These are phyloP conservation scores for Smithornis capensis DNA, from an alignment of 2,113 vertebrate species.

Conservation along the genomic window DNA sequence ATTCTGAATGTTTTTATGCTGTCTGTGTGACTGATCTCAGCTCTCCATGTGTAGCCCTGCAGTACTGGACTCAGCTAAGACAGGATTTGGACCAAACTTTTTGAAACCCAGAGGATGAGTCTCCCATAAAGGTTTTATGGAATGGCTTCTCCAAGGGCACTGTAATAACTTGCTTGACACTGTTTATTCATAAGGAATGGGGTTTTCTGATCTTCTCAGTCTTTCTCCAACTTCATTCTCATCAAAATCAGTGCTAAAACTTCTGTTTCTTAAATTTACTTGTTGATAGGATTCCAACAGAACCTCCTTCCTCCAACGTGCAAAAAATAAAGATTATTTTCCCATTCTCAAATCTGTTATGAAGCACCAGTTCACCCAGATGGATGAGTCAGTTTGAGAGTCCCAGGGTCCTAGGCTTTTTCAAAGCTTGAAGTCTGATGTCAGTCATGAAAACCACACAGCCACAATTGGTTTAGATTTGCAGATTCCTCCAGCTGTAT, in stretches of 20 bases:
- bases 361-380: background rate
- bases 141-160: background rate
- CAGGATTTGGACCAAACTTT: background rate
- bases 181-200: background rate
- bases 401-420: background rate
- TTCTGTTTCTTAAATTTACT: background rate
- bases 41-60: background rate
- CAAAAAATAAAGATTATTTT: background rate
- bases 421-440: background rate
- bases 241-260: background rate
- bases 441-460: background rate
- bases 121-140: background rate
- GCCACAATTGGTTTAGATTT: background rate
- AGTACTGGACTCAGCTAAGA: background rate
- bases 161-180: background rate
- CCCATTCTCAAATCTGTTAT: background rate
- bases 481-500: background rate
- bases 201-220: background rate
- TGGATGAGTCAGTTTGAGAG: background rate
- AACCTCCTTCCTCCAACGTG: background rate
- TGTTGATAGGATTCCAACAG: background rate
- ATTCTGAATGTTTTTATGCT: background rate
- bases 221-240: background rate
- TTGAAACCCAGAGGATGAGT: background rate
- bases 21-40: background rate